Percentiles rank a stretch among this genome's conserved stretches.
These are phyloP conservation scores for Peromyscus melanophrys DNA, from an alignment of 2,797 vertebrate genomes.

Conservation along the genomic window DNA sequence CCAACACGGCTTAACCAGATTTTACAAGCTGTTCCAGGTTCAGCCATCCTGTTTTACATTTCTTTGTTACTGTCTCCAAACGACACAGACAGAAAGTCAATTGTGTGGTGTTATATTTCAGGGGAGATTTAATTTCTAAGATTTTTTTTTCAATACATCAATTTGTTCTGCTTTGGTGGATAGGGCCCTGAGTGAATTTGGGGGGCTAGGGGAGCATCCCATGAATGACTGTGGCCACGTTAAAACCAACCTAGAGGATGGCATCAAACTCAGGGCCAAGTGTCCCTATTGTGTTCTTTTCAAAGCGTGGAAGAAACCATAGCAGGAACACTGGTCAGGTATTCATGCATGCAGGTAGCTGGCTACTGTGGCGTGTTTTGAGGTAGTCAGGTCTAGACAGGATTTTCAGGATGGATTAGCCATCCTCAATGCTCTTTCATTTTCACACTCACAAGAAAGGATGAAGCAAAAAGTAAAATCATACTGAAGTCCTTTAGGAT, in stretches of 20 bases:
- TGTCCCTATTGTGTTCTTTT: neutral
- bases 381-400: fast-evolving
- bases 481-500: neutral
- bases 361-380: fast-evolving
- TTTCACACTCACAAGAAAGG: neutral
- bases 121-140: conserved; percentile 86
- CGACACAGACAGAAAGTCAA: conserved; percentile 89
- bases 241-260: conserved; percentile 47
- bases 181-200: conserved; percentile 62
- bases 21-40: conserved; percentile 92
- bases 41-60: conserved; percentile 91
- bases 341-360: fast-evolving
- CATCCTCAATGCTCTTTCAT: fast-evolving
- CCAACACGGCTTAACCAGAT: conserved; percentile 91
- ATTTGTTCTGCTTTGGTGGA: conserved; percentile 61
- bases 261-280: neutral
- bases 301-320: neutral
- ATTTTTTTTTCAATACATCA: conserved; percentile 67
- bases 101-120: conserved; percentile 88
- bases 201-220: conserved; percentile 67
- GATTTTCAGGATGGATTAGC: neutral
- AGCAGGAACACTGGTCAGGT: fast-evolving
- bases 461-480: neutral
- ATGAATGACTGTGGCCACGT: conserved; percentile 71
- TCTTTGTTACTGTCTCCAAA: conserved; percentile 91